These are phyloP conservation scores for Ardeotis arabs DNA, from an alignment of 2,113 vertebrate genomes.

Conservation along the genomic window DNA sequence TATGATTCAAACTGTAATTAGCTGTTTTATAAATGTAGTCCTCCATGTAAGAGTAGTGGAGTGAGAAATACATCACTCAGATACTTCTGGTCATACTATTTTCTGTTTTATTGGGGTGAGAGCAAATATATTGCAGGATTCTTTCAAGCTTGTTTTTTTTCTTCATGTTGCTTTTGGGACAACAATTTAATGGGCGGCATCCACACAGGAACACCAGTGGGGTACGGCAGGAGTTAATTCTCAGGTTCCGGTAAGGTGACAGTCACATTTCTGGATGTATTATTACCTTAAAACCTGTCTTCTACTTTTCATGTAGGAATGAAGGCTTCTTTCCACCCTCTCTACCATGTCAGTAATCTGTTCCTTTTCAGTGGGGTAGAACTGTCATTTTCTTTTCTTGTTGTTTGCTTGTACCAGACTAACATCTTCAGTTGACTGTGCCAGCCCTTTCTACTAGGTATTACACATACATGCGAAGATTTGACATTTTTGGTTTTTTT, in stretches of 20 bases:
- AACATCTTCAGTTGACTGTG: not conserved
- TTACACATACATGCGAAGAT: not conserved
- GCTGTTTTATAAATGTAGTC: not conserved
- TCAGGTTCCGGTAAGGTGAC: not conserved
- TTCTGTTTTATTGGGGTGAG: not conserved
- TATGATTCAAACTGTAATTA: not conserved
- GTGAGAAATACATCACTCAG: not conserved
- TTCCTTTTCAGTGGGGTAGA: not conserved
- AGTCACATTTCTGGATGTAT: not conserved
- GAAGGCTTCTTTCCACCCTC: not conserved
- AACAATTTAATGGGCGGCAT: not conserved
- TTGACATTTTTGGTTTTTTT: fast-evolving
- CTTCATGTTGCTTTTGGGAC: not conserved
- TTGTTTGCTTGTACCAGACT: not conserved
- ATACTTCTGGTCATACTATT: not conserved
- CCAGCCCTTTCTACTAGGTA: not conserved
- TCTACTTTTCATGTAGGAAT: not conserved
- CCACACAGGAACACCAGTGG: not conserved
- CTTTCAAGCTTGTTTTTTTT: not conserved
- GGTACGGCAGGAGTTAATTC: not conserved
- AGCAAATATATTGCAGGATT: not conserved
- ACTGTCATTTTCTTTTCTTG: not conserved
- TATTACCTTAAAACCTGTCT: not conserved
- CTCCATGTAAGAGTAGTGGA: not conserved
- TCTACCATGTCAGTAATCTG: not conserved